Evolutionary conservation across 2,113 vertebrate species (phyloP).

Genomic region (Catharus bicknelli): DNA sequence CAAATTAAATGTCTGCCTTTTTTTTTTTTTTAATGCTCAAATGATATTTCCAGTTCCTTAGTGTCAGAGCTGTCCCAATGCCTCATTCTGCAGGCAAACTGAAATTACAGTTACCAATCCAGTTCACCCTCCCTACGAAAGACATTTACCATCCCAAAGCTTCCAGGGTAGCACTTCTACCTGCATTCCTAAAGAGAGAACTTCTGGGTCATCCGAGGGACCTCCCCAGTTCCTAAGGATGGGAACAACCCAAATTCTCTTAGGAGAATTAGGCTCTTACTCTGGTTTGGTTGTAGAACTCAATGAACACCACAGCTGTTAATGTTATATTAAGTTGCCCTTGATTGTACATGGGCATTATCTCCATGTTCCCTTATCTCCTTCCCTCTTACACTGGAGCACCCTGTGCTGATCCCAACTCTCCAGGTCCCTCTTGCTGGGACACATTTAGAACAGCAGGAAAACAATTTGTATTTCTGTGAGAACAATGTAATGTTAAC

Average conservation of each 20-base stretch:
- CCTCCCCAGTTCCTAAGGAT: not conserved
- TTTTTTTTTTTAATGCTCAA: not conserved
- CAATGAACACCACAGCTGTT: not conserved
- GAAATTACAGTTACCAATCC: not conserved
- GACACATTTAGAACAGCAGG: not conserved
- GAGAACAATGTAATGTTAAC: not conserved
- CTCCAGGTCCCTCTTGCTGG: not conserved
- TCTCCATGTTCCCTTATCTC: not conserved
- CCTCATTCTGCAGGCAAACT: not conserved
- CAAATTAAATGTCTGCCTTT: not conserved
- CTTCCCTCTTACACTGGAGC: not conserved
- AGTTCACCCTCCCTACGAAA: not conserved
- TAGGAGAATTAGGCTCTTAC: not conserved
- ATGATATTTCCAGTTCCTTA: not conserved
- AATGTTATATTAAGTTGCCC: not conserved
- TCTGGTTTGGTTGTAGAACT: not conserved
- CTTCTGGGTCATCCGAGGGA: not conserved
- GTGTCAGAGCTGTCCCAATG: not conserved
- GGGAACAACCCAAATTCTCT: not conserved
- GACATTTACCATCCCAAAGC: not conserved
- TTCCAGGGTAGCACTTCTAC: not conserved
- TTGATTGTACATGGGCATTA: not conserved
- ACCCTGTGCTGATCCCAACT: not conserved
- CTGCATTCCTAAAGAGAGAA: not conserved
- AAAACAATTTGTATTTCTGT: not conserved